Evolutionary conservation across 2,888 invertebrate species (phyloP).

Genomic region (Emmelina monodactyla): DNA sequence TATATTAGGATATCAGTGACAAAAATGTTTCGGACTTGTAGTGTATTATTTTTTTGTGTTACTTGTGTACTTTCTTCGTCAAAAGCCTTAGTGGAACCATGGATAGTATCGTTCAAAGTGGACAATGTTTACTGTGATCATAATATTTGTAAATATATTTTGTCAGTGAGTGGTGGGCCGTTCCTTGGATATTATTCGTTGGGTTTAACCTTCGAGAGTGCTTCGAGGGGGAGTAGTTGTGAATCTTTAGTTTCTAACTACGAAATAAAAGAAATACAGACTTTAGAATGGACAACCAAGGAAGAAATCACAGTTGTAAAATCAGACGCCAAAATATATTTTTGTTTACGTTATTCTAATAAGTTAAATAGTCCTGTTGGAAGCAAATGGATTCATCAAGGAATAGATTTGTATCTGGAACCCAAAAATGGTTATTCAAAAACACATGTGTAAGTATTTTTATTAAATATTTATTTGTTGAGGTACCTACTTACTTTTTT

Average conservation of each 20-base stretch:
- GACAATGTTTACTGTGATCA: slow-evolving; percentile 28
- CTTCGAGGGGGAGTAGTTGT: slow-evolving; percentile 35
- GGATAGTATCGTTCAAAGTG: slow-evolving; percentile 36
- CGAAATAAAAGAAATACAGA: slow-evolving; percentile 40
- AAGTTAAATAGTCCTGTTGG: slow-evolving; percentile 30
- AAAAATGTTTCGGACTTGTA: slow-evolving; percentile 57
- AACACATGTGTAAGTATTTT: too few relatives aligned
- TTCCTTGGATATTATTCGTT: slow-evolving; percentile 50
- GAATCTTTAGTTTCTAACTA: slow-evolving; percentile 42
- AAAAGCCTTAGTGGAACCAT: slow-evolving; percentile 25
- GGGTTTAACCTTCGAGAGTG: slow-evolving; percentile 41
- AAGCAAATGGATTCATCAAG: slow-evolving; percentile 62
- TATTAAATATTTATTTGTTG: too few relatives aligned
- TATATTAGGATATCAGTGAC: slow-evolving; percentile 38
- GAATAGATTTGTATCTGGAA: slow-evolving; percentile 43
- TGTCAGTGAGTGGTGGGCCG: slow-evolving; percentile 43
- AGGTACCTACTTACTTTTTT: too few relatives aligned
- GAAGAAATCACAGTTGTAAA: slow-evolving; percentile 35
- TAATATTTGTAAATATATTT: slow-evolving; percentile 54
- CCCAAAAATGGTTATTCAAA: too few relatives aligned
- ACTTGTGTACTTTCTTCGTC: slow-evolving; percentile 26
- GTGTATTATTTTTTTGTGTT: slow-evolving; percentile 39
- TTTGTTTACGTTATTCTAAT: slow-evolving; percentile 35
- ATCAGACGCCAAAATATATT: slow-evolving; percentile 32
- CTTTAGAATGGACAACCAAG: slow-evolving; percentile 29